These are phyloP conservation scores for Yponomeuta plumbellus DNA, from an alignment of 2,888 invertebrate species.

Conservation along the genomic window DNA sequence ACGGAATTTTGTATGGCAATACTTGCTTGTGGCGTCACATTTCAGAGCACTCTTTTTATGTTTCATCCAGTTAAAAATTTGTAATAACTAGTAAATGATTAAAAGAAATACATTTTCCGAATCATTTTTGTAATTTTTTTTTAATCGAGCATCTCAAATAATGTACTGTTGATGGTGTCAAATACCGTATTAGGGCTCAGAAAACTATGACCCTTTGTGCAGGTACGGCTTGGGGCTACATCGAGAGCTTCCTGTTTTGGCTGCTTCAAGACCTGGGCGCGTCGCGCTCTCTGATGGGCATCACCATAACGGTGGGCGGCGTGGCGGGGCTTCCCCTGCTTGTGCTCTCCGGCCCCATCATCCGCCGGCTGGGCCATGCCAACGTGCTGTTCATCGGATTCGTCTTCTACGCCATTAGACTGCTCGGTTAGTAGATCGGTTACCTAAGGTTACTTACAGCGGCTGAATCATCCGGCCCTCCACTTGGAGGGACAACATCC, in stretches of 20 bases:
- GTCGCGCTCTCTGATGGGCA: slow-evolving; percentile 85
- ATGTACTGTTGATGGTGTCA: too few relatives aligned
- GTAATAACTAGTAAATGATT: too few relatives aligned
- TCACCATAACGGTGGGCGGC: slow-evolving; percentile 87
- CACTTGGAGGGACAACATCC: neutral
- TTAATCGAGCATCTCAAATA: too few relatives aligned
- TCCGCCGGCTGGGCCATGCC: slow-evolving; percentile 83
- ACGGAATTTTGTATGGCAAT: too few relatives aligned
- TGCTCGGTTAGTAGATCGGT: slow-evolving; percentile 74
- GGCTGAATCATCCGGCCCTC: neutral
- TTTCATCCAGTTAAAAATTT: too few relatives aligned
- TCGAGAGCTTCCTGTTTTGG: slow-evolving; percentile 89
- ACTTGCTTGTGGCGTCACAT: too few relatives aligned
- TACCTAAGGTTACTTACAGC: neutral
- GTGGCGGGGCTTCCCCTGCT: slow-evolving; percentile 85
- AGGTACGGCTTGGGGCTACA: slow-evolving; percentile 90
- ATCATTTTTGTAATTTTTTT: too few relatives aligned
- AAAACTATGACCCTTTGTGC: slow-evolving; percentile 22
- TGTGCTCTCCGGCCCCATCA: slow-evolving; percentile 86
- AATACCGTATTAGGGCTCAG: too few relatives aligned
- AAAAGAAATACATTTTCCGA: too few relatives aligned
- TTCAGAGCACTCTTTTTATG: too few relatives aligned
- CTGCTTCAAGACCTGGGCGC: slow-evolving; percentile 86
- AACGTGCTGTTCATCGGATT: slow-evolving; percentile 87
- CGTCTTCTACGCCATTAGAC: slow-evolving; percentile 83